Base-by-base conservation (phyloP, 2,113 vertebrate genomes). In the Larimichthys polyactis region DNA sequence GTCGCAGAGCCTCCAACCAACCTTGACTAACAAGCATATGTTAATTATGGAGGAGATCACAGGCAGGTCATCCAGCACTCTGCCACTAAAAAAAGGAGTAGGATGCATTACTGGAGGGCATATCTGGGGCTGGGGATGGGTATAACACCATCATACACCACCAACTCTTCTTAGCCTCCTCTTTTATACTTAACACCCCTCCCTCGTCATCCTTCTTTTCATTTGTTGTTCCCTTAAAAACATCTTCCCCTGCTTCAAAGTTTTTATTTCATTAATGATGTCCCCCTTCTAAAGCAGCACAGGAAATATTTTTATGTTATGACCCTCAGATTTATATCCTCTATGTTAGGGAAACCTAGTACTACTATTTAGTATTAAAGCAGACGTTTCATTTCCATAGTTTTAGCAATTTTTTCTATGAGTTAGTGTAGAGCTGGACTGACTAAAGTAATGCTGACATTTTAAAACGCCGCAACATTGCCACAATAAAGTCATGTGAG, bases 11-110 rank as follows among this genome's bases (percentile, higher is more conserved):
- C 95, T 96, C 97, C 96, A 98, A 96, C 96, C 96, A 97, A 94
- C 96, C 96, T 95, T 96, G 96, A 96, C 97, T 97, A 97, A 97
- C 96, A 97, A 98, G 96, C 97, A 96, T 96, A 97, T 97, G 97
- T 97, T 98, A 98, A 98, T 98, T 97, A 96, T 95, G 95, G 94
- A 94, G 95, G 92, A 97, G 97, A 98, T 99, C 97, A 97, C 96
- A 97, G 96, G 95, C 96, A 94, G 97, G 97, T 97, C 97, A 96
- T 95, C 96, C 96, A 96, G 95, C 94, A 95, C 93, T 96, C 96
- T 96, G 96, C 96, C 96, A 96, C 96, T 95, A 94, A 94, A 96
- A 93, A 96, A 95, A 95, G 88, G 94, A 95, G 95, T 93, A 94
- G 95, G 95, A 96, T 95, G 95, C 96, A 96, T 94, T 92, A 95